phyloP scores from a whole-genome alignment of 2,888 invertebrate species.

The Drosophila seclusa region DNA sequence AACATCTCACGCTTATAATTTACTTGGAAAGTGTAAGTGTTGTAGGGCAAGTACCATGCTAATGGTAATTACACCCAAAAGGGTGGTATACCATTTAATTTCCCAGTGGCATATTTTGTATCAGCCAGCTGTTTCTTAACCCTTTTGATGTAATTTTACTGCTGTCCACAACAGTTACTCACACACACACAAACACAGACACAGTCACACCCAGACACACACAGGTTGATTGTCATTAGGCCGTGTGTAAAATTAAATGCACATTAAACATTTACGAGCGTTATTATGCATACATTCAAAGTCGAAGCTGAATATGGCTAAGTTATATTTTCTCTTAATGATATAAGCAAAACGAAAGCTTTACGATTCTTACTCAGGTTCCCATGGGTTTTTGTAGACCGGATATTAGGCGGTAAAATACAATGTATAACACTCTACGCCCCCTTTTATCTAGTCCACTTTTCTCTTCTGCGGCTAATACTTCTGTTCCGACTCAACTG shows the following conservation, averaged over 20 bases:
- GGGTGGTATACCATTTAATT: constrained; percentile 47
- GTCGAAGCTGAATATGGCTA: constrained; percentile 6
- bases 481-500: constrained; percentile 6
- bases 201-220: constrained; percentile 1
- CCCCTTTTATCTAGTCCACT: not conserved
- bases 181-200: not conserved
- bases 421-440: constrained; percentile 23
- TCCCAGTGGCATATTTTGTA: constrained; percentile 56
- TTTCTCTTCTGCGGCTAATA: not conserved
- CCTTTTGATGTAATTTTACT: constrained; percentile 25
- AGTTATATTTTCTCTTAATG: constrained; percentile 11
- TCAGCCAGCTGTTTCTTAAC: constrained; percentile 36
- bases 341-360: not conserved
- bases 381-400: constrained; percentile 4
- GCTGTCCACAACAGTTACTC: constrained; percentile 20
- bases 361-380: constrained; percentile 9
- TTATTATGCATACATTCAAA: constrained; percentile 10
- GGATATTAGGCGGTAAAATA: constrained; percentile 16
- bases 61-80: constrained; percentile 30
- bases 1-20: constrained; percentile 17
- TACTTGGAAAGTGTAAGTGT: not conserved
- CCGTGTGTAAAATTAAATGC: constrained; percentile 44
- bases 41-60: not conserved
- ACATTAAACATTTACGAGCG: constrained; percentile 49
- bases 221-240: constrained; percentile 42